phyloP scores from a whole-genome alignment of 2,797 vertebrate species.

The Danio albolineatus region DNA sequence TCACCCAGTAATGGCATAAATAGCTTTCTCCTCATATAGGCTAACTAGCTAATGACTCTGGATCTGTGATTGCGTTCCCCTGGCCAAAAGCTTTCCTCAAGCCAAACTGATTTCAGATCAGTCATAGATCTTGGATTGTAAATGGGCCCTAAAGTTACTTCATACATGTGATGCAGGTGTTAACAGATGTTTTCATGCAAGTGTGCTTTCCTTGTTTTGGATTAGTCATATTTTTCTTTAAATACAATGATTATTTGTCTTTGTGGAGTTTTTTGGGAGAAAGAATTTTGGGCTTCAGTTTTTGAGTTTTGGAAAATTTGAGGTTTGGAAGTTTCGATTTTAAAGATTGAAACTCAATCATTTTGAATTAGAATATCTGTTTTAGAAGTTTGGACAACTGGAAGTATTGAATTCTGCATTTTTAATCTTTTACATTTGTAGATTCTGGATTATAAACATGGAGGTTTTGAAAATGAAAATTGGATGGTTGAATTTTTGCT shows the following conservation, averaged over 20 bases:
- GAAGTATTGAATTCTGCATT: no score
- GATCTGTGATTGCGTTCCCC: conserved; percentile 25
- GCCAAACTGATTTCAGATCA: conserved; percentile 48
- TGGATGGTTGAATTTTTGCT: no score
- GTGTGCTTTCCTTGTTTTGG: not conserved
- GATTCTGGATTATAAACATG: no score
- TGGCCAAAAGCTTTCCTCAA: conserved; percentile 36
- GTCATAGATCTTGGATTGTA: conserved; percentile 17
- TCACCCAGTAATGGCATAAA: conserved; percentile 78
- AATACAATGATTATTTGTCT: not conserved
- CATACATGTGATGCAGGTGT: conserved; percentile 3
- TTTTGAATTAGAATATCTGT: no score
- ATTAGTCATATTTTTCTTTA: not conserved
- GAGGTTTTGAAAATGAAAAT: no score
- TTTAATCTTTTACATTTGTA: no score
- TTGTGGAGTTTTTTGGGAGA: no score
- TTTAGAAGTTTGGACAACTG: no score
- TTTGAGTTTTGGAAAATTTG: not conserved
- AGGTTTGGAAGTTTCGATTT: not conserved
- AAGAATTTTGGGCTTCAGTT: no score
- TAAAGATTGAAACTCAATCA: no score
- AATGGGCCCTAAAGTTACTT: not conserved
- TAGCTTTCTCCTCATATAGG: conserved; percentile 71
- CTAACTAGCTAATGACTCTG: conserved; percentile 45
- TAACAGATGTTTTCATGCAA: not conserved